Evolutionary conservation across 1,140 invertebrate genomes (phyloP).

Genomic region (Drosophila rhopaloa): DNA sequence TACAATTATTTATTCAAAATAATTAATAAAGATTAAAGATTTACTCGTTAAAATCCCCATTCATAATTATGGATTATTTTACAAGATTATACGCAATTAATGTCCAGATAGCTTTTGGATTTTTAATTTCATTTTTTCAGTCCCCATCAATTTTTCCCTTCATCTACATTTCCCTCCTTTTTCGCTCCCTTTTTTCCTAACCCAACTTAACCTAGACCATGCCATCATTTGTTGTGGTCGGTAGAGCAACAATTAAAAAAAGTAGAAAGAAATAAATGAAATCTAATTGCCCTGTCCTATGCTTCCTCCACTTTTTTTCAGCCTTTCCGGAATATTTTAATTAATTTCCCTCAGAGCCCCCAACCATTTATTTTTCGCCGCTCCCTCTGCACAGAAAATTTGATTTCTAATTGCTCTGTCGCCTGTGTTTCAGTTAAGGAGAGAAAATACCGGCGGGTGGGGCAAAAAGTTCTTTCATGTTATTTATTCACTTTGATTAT

Average conservation of each 20-base stretch:
- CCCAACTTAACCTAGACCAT: conserved; percentile 45
- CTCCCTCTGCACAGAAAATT: conserved; percentile 26
- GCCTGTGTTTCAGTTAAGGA: conserved; percentile 31
- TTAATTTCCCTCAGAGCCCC: conserved; percentile 58
- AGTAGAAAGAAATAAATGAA: conserved; percentile 40
- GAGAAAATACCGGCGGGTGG: not conserved
- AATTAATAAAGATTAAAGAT: not conserved
- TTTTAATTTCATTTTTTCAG: conserved; percentile 28
- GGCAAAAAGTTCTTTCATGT: conserved; percentile 58
- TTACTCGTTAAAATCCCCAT: conserved; percentile 2
- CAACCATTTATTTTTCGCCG: conserved; percentile 26
- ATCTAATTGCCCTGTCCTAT: conserved; percentile 43
- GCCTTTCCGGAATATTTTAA: conserved; percentile 65
- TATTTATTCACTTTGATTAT: conserved; percentile 77
- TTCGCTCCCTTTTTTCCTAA: not conserved
- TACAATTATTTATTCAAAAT: no score
- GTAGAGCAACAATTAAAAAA: conserved; percentile 24
- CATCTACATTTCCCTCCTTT: not conserved
- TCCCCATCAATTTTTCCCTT: conserved; percentile 1
- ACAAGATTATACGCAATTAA: conserved; percentile 28
- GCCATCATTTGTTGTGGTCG: conserved; percentile 44
- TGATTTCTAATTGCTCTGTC: conserved; percentile 63
- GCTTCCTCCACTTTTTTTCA: conserved; percentile 22
- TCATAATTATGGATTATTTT: conserved; percentile 23
- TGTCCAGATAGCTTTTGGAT: conserved; percentile 21